Evolutionary conservation across 2,797 vertebrate species (phyloP).

Genomic region (Petrocephalus schoutedeni): DNA sequence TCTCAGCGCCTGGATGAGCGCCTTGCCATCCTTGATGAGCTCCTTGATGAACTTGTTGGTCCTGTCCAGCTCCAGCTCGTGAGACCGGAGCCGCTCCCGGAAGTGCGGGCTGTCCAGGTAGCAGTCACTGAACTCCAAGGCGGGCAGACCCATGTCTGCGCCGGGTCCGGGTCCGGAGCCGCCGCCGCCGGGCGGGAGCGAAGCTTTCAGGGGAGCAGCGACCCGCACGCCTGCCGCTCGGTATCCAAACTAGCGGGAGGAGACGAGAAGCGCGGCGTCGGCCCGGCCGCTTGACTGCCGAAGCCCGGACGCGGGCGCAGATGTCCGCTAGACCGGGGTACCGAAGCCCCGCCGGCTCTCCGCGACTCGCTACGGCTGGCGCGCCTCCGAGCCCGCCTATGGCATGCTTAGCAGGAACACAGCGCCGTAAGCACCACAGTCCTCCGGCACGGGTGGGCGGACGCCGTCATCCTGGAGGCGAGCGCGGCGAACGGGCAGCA

Average conservation of each 20-base stretch:
- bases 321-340: background rate
- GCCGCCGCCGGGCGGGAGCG: constrained; percentile 23
- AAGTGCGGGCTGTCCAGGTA: constrained; percentile 75
- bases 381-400: background rate
- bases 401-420: constrained; percentile 7
- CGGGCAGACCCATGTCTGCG: constrained; percentile 67
- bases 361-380: background rate
- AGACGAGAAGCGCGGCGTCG: background rate
- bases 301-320: background rate
- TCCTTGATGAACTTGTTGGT: constrained; percentile 80
- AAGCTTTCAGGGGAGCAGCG: constrained; percentile 35
- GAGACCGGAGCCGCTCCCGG: constrained; percentile 69
- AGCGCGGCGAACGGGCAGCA: constrained; percentile 18
- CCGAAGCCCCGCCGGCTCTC: background rate
- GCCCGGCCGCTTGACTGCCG: background rate
- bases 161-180: constrained; percentile 6
- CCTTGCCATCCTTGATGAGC: constrained; percentile 75
- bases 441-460: constrained; percentile 43
- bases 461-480: constrained; percentile 43
- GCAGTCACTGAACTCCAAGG: constrained; percentile 75
- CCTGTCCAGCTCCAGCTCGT: constrained; percentile 73
- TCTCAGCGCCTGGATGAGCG: constrained; percentile 69
- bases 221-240: background rate
- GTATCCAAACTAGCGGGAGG: background rate
- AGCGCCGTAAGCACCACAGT: background rate